phyloP scores from a whole-genome alignment of 2,113 vertebrate species.

The Nesogale talazaci region DNA sequence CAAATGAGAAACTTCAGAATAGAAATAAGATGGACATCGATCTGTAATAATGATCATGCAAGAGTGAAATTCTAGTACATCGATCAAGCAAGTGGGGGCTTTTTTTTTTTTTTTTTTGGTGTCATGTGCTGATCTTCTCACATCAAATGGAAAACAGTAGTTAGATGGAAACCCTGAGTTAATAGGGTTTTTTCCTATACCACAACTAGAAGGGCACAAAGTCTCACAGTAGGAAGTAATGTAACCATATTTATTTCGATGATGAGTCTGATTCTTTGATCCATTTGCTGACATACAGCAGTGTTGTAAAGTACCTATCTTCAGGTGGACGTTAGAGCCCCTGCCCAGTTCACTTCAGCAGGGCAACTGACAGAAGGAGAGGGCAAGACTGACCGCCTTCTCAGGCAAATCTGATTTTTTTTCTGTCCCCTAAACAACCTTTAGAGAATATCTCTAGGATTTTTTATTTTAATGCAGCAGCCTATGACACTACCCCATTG shows the following conservation, averaged over 20 bases:
- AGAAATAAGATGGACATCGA: constrained; percentile 17
- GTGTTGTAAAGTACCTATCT: background rate
- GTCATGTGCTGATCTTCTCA: constrained; percentile 61
- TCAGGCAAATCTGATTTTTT: constrained; percentile 22
- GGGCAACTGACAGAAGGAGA: background rate
- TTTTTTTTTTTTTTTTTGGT: constrained; percentile 42
- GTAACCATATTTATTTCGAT: constrained; percentile 54
- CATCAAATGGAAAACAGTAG: constrained; percentile 53
- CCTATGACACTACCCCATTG: background rate
- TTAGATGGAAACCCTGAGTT: constrained; percentile 51
- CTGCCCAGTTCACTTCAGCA: background rate
- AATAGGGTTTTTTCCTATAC: constrained; percentile 44
- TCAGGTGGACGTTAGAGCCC: constrained; percentile 35
- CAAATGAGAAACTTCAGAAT: constrained; percentile 36
- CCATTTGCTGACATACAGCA: background rate
- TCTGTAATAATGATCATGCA: constrained; percentile 50
- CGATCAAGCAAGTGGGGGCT: constrained; percentile 47
- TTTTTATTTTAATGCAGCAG: background rate
- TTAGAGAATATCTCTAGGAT: background rate
- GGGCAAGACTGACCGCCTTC: background rate
- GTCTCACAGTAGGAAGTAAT: constrained; percentile 52
- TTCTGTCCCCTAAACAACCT: background rate
- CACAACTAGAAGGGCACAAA: constrained; percentile 48
- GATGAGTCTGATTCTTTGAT: constrained; percentile 55
- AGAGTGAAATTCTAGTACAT: constrained; percentile 46